These are phyloP conservation scores for Melanotaenia duboulayi DNA, from an alignment of 2,113 vertebrate species.

Conservation along the genomic window DNA sequence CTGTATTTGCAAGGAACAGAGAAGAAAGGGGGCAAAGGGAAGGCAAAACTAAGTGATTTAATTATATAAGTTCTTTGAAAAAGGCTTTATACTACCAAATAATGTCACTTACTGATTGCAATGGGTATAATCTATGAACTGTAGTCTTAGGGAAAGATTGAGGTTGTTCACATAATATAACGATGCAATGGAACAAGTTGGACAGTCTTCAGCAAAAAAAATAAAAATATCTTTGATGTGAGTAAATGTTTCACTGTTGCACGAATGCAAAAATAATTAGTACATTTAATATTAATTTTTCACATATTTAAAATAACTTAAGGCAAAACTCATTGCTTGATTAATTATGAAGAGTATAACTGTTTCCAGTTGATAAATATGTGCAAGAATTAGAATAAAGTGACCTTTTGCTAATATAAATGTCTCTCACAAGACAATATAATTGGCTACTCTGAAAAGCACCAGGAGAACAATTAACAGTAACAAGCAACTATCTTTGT, in stretches of 20 bases:
- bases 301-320: constrained; percentile 1
- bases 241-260: not conserved
- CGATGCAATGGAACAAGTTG: not conserved
- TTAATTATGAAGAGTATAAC: constrained; percentile 50
- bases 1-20: constrained; percentile 24
- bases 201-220: not conserved
- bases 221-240: not conserved
- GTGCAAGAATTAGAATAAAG: constrained; percentile 63
- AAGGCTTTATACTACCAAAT: constrained; percentile 46
- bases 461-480: constrained; percentile 76
- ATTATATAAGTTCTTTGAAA: constrained; percentile 29
- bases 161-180: constrained; percentile 8
- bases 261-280: not conserved
- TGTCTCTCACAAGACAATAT: constrained; percentile 66
- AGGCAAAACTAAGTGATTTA: constrained; percentile 19
- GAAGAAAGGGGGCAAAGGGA: constrained; percentile 4
- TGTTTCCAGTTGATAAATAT: constrained; percentile 67
- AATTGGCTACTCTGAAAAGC: constrained; percentile 73
- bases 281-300: not conserved
- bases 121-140: not conserved
- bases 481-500: constrained; percentile 64
- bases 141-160: not conserved
- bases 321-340: constrained; percentile 8
- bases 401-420: constrained; percentile 78
- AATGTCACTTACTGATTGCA: constrained; percentile 25